These are phyloP conservation scores for Scleropages formosus DNA, from an alignment of 2,797 vertebrate species.

Conservation along the genomic window DNA sequence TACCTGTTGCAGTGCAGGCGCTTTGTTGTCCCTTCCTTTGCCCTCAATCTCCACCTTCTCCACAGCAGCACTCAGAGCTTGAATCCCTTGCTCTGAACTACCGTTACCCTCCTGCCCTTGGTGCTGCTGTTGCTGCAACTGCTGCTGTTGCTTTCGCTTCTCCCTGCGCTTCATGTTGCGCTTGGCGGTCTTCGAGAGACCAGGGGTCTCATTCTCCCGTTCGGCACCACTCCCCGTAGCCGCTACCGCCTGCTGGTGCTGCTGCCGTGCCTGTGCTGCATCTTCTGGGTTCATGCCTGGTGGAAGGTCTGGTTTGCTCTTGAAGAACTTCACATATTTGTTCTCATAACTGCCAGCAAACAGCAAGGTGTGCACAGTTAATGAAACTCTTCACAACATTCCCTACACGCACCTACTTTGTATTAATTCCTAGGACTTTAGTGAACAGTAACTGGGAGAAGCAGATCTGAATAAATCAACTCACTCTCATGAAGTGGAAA, in stretches of 20 bases:
- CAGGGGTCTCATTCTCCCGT: constrained; percentile 55
- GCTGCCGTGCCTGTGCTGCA: constrained; percentile 41
- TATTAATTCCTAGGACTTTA: no score
- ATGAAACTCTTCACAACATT: no score
- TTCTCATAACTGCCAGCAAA: constrained; percentile 79
- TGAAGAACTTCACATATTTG: constrained; percentile 96
- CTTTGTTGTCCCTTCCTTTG: constrained; percentile 29
- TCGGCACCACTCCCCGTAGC: constrained; percentile 49
- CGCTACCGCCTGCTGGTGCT: constrained; percentile 47
- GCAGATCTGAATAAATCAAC: no score
- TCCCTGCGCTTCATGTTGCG: constrained; percentile 93
- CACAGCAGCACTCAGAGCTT: constrained; percentile 64
- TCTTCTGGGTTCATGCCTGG: constrained; percentile 76
- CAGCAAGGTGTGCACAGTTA: constrained; percentile 27
- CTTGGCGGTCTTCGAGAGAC: constrained; percentile 84
- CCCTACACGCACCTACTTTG: no score
- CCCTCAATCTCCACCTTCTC: constrained; percentile 65
- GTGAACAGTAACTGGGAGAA: no score
- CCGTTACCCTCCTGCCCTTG: constrained; percentile 52
- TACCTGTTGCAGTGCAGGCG: background rate
- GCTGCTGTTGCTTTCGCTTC: constrained; percentile 82
- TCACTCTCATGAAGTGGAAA: no score
- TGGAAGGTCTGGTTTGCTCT: constrained; percentile 89
- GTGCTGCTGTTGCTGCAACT: constrained; percentile 62
- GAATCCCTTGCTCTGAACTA: constrained; percentile 60